A percentile compares a stretch with the other conserved stretches of the same genome.
Evolutionary conservation across 2,113 vertebrate genomes (phyloP).

Genomic region (Leptosomus discolor): DNA sequence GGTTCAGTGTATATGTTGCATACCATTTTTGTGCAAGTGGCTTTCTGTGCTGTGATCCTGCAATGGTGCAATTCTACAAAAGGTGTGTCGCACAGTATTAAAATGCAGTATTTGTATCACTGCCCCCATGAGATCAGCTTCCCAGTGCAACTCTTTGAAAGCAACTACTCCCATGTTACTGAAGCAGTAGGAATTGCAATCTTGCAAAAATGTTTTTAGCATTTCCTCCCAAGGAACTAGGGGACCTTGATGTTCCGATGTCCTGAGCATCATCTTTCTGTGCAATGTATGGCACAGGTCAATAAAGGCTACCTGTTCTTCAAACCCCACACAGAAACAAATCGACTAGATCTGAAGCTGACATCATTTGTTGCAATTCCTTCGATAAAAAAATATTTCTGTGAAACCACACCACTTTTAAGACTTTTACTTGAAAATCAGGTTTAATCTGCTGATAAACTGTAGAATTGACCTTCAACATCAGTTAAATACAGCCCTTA

Average conservation of each 20-base stretch:
- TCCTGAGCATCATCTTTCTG: neutral
- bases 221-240: neutral
- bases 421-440: too few relatives aligned
- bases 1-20: neutral
- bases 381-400: neutral
- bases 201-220: neutral
- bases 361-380: neutral
- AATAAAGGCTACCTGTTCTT: neutral
- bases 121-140: neutral
- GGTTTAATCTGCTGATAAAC: neutral
- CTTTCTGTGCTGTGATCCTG: neutral
- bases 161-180: neutral
- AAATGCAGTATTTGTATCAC: neutral
- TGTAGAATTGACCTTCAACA: neutral
- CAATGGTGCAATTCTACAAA: neutral
- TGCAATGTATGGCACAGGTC: accelerated
- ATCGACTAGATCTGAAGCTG: neutral
- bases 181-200: neutral
- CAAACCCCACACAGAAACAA: neutral
- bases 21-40: neutral
- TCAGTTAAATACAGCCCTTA: neutral
- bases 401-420: neutral
- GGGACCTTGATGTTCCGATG: neutral
- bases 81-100: neutral
- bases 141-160: neutral